phyloP scores from a whole-genome alignment of 2,113 vertebrate species.

The Gasterosteus aculeatus region DNA sequence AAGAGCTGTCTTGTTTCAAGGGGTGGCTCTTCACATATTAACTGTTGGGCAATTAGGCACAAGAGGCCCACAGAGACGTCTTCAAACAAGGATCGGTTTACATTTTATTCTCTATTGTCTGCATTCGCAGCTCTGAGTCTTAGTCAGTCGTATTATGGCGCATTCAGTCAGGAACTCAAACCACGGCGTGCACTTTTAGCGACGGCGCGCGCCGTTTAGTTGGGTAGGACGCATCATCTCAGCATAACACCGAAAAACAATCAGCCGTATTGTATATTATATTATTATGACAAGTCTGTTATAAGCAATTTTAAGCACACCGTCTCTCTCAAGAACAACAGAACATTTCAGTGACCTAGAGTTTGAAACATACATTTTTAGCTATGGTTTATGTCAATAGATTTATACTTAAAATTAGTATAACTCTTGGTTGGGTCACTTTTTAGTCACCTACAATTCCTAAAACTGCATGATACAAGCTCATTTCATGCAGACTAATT shows the following conservation, averaged over 20 bases:
- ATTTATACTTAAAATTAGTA: constrained; percentile 5
- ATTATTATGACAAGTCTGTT: constrained; percentile 9
- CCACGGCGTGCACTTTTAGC: background rate
- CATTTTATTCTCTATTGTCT: constrained; percentile 30
- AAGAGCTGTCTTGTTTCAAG: constrained; percentile 68
- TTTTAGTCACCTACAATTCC: constrained; percentile 8
- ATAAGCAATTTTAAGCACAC: background rate
- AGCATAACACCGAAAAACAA: background rate
- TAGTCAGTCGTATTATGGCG: constrained; percentile 11
- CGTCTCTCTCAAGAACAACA: background rate
- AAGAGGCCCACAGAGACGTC: constrained; percentile 27
- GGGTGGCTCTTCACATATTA: constrained; percentile 55
- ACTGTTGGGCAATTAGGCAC: constrained; percentile 56
- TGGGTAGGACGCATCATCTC: background rate
- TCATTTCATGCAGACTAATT: background rate
- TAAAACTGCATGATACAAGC: constrained; percentile 8
- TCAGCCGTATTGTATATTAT: background rate
- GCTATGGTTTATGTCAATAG: background rate
- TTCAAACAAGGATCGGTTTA: constrained; percentile 43
- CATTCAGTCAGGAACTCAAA: constrained; percentile 2
- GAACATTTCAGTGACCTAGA: background rate
- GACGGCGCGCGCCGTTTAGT: background rate
- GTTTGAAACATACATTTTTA: background rate
- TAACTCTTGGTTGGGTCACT: constrained; percentile 16
- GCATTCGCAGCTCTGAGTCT: constrained; percentile 9